Conservation (phyloP, 1,140 invertebrate species). For the Pogonomyrmex californicus region DNA sequence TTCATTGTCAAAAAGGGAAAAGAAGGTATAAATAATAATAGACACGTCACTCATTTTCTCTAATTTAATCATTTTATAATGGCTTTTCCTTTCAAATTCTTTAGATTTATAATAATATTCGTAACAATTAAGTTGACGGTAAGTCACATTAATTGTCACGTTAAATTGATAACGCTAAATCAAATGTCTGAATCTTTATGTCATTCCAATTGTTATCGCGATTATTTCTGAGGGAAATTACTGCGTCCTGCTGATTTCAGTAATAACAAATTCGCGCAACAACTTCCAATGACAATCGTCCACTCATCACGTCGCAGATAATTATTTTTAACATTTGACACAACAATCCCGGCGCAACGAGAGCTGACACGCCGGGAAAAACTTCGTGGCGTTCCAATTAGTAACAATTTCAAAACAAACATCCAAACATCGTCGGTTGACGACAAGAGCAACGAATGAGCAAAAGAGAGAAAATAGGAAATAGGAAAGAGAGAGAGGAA, state of each 20-base stretch:
- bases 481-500: background rate
- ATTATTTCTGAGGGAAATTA: background rate
- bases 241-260: background rate
- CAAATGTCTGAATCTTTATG: background rate
- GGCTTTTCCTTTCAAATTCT: background rate
- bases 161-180: background rate
- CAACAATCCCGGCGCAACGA: conserved; percentile 13
- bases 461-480: background rate
- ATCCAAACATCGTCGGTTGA: conserved; percentile 59
- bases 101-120: background rate
- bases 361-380: background rate
- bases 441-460: conserved; percentile 13
- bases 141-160: background rate
- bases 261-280: background rate
- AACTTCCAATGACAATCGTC: conserved; percentile 9
- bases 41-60: background rate
- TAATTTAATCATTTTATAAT: background rate
- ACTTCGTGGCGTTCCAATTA: conserved; percentile 65
- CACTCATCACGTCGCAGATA: conserved; percentile 18
- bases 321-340: conserved; percentile 40
- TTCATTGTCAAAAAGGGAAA: background rate
- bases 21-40: background rate
- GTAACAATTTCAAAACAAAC: conserved; percentile 67
- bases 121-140: background rate
- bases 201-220: background rate